phyloP scores from a whole-genome alignment of 2,113 vertebrate species.

The Takifugu bimaculatus region DNA sequence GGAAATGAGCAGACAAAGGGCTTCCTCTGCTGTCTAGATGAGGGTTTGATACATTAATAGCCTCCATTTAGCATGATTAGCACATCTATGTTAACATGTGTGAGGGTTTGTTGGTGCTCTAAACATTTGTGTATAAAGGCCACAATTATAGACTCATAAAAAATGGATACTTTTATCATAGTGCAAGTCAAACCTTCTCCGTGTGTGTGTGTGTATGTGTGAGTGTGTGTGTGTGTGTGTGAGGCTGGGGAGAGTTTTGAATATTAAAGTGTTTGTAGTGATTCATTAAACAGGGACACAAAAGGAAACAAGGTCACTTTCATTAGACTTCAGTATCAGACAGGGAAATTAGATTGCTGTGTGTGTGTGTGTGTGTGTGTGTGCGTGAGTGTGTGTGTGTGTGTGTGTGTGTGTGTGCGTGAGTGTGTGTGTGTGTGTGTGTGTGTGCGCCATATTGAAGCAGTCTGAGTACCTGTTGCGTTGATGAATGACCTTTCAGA shows the following conservation, averaged over 20 bases:
- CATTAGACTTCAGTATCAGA: constrained; percentile 15
- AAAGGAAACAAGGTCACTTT: constrained; percentile 28
- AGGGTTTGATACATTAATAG: constrained; percentile 24
- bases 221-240: not conserved
- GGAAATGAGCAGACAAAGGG: not conserved
- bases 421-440: constrained; percentile 7
- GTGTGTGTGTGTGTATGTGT: constrained; percentile 17
- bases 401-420: constrained; percentile 1
- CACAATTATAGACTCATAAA: not conserved
- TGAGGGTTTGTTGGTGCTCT: constrained; percentile 1
- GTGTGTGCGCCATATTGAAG: constrained; percentile 23
- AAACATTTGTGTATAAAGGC: not conserved
- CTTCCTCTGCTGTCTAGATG: constrained; percentile 13
- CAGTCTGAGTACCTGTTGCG: constrained; percentile 21
- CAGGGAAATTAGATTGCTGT: not conserved
- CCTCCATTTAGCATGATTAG: constrained; percentile 29
- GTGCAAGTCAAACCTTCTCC: constrained; percentile 3
- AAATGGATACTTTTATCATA: constrained; percentile 5
- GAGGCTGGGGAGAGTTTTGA: not conserved
- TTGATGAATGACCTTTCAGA: constrained; percentile 38
- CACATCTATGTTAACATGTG: not conserved
- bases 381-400: constrained; percentile 1
- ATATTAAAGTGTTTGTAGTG: constrained; percentile 12
- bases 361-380: constrained; percentile 4
- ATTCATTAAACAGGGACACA: constrained; percentile 7